phyloP scores from a whole-genome alignment of 2,797 vertebrate species.

The Melanotaenia nigrans region DNA sequence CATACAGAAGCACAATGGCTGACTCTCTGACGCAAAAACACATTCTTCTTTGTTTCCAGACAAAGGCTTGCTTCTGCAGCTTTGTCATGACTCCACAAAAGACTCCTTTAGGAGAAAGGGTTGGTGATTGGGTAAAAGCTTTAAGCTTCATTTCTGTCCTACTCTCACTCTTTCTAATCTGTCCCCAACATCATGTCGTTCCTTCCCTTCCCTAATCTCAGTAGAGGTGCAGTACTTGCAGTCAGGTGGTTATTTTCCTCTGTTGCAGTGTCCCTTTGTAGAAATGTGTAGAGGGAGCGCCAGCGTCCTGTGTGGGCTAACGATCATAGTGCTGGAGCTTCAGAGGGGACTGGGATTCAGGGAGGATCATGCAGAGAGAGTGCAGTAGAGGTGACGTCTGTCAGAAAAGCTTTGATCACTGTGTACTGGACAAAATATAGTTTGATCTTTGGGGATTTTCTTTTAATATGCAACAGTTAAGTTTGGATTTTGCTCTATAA shows the following conservation, averaged over 20 bases:
- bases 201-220: constrained; percentile 30
- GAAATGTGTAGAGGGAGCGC: constrained; percentile 37
- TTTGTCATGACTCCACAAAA: constrained; percentile 78
- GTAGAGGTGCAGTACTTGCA: constrained; percentile 27
- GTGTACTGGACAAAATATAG: constrained; percentile 20
- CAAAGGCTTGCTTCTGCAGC: constrained; percentile 71
- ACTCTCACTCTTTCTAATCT: constrained; percentile 13
- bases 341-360: constrained; percentile 36
- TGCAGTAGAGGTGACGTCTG: constrained; percentile 51
- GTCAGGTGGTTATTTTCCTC: constrained; percentile 46
- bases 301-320: constrained; percentile 56
- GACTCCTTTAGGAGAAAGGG: constrained; percentile 63
- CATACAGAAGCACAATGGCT: constrained; percentile 40
- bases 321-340: constrained; percentile 49
- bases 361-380: constrained; percentile 44
- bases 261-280: constrained; percentile 34
- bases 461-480: background rate
- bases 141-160: constrained; percentile 34
- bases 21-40: constrained; percentile 56
- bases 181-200: constrained; percentile 25
- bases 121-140: constrained; percentile 63
- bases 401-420: constrained; percentile 55
- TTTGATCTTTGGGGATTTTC: constrained; percentile 14
- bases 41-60: constrained; percentile 75
- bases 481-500: constrained; percentile 15